Evolutionary conservation across 2,888 invertebrate genomes (phyloP), one percentile per base, ranked within the genome.

Genomic region (Subacronicta megacephala): DNA sequence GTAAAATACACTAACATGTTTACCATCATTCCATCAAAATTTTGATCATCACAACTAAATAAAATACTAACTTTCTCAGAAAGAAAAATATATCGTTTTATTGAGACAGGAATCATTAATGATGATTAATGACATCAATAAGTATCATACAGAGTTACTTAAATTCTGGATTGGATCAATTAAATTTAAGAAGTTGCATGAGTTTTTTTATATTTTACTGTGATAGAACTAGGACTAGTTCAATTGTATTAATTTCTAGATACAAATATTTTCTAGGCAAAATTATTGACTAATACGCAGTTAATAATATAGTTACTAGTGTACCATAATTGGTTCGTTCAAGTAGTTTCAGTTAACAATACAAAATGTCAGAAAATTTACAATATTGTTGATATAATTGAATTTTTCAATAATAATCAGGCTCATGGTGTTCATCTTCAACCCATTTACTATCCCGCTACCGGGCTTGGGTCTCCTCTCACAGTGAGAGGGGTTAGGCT

Each of bases 171-270:
- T 37, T 45, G 65, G 54, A 73, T 70, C 56, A 62, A 59, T 54
- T 35, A 56, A 62, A 60, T 60, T 44, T 53, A 66, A 68, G 62
- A 59, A 72, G 62, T 70, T 60, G 58, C 68, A 37, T 66, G 62
- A 71, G 81, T 82, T 80, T 87, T 88, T 90, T 89, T 85, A 90
- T 90, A 90, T 90, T 90, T 89, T 90, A 88, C 93, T 93, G 93
- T 94, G 93, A 94, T 94, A 93, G 92, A 89, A 83, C 87, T 93
- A 92, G 91, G 87, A 87, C 84, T 90, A 75, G 73, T 75, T 73
- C 54, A 72, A 67, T 50, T 72, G 59, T 68, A 64, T 66, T 66
- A 84, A 80, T 79, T 77, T 78, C 57, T 82, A n/a, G n/a, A n/a
- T n/a, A 62, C 66, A 76, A 66, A 58, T 70, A 45, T 66, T 55